A percentile compares a stretch with the other conserved stretches of the same genome.
Evolutionary conservation across 2,797 vertebrate genomes (phyloP).

Genomic region (Rallus crepitans): DNA sequence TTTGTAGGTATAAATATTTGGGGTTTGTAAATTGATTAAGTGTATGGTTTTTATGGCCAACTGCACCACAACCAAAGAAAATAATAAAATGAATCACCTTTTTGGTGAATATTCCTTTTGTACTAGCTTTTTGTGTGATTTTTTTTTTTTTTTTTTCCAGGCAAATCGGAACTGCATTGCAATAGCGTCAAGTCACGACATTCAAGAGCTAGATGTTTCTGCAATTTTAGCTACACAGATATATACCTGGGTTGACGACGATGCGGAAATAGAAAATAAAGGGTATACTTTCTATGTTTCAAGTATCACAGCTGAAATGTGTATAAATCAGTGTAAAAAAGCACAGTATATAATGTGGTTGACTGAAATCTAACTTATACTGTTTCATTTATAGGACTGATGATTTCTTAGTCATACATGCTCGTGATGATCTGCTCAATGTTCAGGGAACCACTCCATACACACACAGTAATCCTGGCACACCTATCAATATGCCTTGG

Average conservation of each 20-base stretch:
- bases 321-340: background rate
- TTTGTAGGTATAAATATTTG: background rate
- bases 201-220: constrained; percentile 98
- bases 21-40: background rate
- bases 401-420: constrained; percentile 94
- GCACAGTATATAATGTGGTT: background rate
- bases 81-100: background rate
- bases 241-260: constrained; percentile 97
- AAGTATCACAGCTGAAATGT: background rate
- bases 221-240: constrained; percentile 96
- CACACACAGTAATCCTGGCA: constrained; percentile 94
- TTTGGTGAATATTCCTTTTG: background rate
- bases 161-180: constrained; percentile 98
- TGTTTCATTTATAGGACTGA: constrained; percentile 81
- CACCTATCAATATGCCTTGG: constrained; percentile 98
- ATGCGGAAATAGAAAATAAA: constrained; percentile 90
- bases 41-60: background rate
- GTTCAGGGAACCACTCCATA: constrained; percentile 95
- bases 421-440: constrained; percentile 88
- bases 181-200: constrained; percentile 96
- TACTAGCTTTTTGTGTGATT: background rate
- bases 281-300: constrained; percentile 78
- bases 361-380: background rate
- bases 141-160: constrained; percentile 72
- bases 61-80: background rate